These are phyloP conservation scores for Danionella cerebrum DNA, from an alignment of 2,113 vertebrate genomes.

Conservation along the genomic window DNA sequence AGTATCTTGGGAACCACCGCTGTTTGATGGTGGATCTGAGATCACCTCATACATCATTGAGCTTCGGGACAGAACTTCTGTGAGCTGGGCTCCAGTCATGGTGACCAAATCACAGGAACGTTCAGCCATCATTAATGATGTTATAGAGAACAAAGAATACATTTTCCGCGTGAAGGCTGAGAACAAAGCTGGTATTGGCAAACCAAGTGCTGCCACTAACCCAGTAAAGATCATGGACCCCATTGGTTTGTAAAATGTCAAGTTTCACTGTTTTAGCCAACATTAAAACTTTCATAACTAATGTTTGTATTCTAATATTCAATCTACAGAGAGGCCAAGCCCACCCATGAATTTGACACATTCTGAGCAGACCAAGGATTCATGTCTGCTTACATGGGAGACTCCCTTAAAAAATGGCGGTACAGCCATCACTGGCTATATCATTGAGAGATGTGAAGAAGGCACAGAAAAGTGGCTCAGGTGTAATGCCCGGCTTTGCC, in stretches of 20 bases:
- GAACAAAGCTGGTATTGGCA: constrained; percentile 89
- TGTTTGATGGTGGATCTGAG: constrained; percentile 84
- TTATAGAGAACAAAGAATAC: constrained; percentile 98
- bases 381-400: constrained; percentile 89
- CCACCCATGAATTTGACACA: constrained; percentile 81
- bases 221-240: constrained; percentile 93
- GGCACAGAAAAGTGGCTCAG: constrained; percentile 87
- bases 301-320: not conserved
- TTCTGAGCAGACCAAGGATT: constrained; percentile 83
- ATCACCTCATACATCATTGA: constrained; percentile 89
- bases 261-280: not conserved
- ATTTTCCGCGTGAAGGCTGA: constrained; percentile 93
- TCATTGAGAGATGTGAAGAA: constrained; percentile 83
- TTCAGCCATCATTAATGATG: constrained; percentile 80
- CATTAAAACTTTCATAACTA: not conserved
- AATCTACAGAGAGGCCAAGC: constrained; percentile 80
- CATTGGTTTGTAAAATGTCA: constrained; percentile 64
- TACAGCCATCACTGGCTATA: constrained; percentile 85
- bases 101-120: constrained; percentile 78
- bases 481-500: constrained; percentile 82
- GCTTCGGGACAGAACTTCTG: constrained; percentile 85
- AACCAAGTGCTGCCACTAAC: constrained; percentile 83
- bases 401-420: constrained; percentile 85
- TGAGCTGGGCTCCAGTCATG: constrained; percentile 85
- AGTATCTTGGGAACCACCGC: constrained; percentile 86